A percentile compares a stretch with the other conserved stretches of the same genome.
Evolutionary conservation across 2,797 vertebrate genomes (phyloP).

Genomic region (Pteropus rufus): DNA sequence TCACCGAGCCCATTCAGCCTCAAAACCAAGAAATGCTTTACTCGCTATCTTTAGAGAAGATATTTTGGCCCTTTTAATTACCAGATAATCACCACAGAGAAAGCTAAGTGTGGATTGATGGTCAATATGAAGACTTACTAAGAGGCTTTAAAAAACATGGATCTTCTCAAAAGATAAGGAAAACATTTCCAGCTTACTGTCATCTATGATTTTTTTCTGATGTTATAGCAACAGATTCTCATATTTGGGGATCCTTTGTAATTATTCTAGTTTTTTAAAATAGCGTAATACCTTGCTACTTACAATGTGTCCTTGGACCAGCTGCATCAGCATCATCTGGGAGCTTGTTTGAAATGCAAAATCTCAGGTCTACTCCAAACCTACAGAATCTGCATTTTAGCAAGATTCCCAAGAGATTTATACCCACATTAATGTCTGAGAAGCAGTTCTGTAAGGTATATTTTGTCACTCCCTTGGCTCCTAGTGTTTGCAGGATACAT

Average conservation of each 20-base stretch:
- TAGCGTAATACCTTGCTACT: neutral
- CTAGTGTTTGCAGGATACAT: neutral
- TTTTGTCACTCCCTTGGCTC: neutral
- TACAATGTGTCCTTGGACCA: neutral
- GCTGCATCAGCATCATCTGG: neutral
- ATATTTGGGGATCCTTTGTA: neutral
- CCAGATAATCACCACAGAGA: neutral
- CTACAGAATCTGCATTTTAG: constrained; percentile 1
- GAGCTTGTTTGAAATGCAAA: neutral
- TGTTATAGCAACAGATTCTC: neutral
- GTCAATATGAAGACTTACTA: neutral
- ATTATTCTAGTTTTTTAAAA: neutral
- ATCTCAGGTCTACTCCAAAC: neutral
- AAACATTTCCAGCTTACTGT: neutral
- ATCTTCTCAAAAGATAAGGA: neutral
- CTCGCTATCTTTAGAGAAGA: neutral
- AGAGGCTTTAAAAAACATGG: neutral
- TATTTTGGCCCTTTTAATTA: neutral
- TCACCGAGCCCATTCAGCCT: neutral
- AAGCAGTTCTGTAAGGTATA: neutral
- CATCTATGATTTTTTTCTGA: neutral
- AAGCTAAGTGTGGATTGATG: neutral
- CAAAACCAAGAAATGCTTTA: neutral
- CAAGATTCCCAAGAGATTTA: neutral
- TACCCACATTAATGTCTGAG: neutral